These are phyloP conservation scores for Adoxophyes honmai DNA, from an alignment of 1,140 invertebrate species.

Conservation along the genomic window DNA sequence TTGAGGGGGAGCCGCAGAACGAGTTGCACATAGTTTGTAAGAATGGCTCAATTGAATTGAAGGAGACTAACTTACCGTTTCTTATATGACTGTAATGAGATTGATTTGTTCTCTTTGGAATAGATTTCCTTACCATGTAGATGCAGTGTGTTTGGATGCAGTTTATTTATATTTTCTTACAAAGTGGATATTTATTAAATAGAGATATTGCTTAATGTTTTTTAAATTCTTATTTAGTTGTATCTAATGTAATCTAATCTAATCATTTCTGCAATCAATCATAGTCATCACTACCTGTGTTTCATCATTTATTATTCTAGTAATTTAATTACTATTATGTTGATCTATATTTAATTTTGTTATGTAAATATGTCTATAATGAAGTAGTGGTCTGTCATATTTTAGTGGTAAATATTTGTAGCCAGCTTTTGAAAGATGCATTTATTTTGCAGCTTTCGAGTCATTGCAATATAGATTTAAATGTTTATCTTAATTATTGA, in stretches of 20 bases:
- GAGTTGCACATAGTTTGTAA: conserved; percentile 73
- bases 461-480: neutral
- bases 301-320: too few species aligned
- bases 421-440: conserved; percentile 19
- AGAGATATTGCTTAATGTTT: neutral
- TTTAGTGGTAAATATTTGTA: neutral
- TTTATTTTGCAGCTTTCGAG: conserved; percentile 7
- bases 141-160: neutral
- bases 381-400: too few species aligned
- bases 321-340: too few species aligned
- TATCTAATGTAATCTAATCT: too few species aligned
- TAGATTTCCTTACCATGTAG: neutral
- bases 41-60: conserved; percentile 72
- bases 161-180: neutral
- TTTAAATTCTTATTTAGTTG: too few species aligned
- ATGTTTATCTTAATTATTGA: neutral
- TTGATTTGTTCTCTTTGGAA: conserved; percentile 21
- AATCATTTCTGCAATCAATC: too few species aligned
- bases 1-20: conserved; percentile 57
- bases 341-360: too few species aligned
- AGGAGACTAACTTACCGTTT: conserved; percentile 61
- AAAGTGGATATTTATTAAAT: neutral
- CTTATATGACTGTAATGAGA: conserved; percentile 34
- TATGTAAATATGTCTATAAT: too few species aligned
- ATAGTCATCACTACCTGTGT: too few species aligned